phyloP scores from a whole-genome alignment of 1,140 invertebrate species.

The Ceratosolen solmsi region DNA sequence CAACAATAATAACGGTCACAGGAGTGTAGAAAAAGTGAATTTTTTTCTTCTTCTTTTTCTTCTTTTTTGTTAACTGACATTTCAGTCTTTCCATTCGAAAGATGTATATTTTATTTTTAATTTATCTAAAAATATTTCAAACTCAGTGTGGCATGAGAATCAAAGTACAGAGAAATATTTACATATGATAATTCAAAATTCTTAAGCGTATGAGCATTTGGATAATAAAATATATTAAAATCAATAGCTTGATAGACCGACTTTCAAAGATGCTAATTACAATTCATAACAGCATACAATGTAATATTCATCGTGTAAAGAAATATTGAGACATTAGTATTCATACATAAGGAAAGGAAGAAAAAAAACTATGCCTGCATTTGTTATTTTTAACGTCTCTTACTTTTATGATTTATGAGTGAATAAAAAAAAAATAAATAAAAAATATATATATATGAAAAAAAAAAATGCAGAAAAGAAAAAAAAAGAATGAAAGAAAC shows the following conservation, averaged over 20 bases:
- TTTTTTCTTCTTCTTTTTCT: too few relatives aligned
- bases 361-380: not conserved
- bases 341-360: not conserved
- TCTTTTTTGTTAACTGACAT: too few relatives aligned
- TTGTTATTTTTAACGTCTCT: slow-evolving; percentile 6
- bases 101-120: too few relatives aligned
- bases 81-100: too few relatives aligned
- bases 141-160: not conserved
- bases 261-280: not conserved
- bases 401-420: slow-evolving; percentile 7
- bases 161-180: not conserved
- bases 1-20: too few relatives aligned
- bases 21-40: too few relatives aligned
- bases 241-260: slow-evolving; percentile 12
- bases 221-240: not conserved
- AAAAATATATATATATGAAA: too few relatives aligned
- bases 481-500: slow-evolving; percentile 11
- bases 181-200: not conserved
- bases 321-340: not conserved
- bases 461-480: too few relatives aligned
- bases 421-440: not conserved
- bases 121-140: not conserved
- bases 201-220: not conserved
- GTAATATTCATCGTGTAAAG: slow-evolving; percentile 7
- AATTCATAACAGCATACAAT: slow-evolving; percentile 4